Base-by-base conservation (phyloP, 2,113 vertebrate genomes). In the Aegithalos caudatus region DNA sequence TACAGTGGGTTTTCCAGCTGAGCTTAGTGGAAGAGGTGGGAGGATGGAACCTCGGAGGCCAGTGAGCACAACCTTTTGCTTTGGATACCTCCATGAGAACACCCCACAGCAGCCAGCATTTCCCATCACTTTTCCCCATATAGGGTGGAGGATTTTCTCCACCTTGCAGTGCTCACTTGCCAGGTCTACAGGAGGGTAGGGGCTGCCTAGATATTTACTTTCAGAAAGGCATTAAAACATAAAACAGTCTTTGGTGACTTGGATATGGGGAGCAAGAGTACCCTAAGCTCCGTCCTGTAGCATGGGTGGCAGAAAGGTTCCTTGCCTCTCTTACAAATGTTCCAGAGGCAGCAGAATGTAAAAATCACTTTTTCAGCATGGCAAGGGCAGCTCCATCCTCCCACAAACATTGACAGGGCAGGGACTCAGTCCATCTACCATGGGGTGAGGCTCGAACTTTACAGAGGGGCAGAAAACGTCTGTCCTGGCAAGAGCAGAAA, bases 101-200 rank as follows among this genome's bases (percentile, higher is more conserved):
- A 20, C 6, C 57, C 25, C 12, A 3, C 29, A 69, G 56, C 9
- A 14, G 35, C 21, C 2, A 3, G 13, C 2, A 1, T 21, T 74
- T 54, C 54, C 51, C 37, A 48, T 14, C 37, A 29, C 45, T 47
- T 74, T 74, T 53, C n/a, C 9, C 42, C n/a, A 35, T 0, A 7
- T 1, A 31, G 50, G n/a, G 44, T 2, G 0, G 13, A 67, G 35
- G 33, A 23, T 33, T 66, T 85, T 62, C 27, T 40, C 21, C 12
- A 5, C 0, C 2, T 42, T 7, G 3, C 1, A 4, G 16, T 10
- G 31, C 56, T 65, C 65, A 12, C 31, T 57, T 0, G 0, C 23
- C 47, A 61, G 44, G 29, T 38, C n/a, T 66, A 76, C 27, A 38
- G 50, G 27, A 81, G 13, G 37, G 13, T 38, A 73, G 29, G 12